Conservation (phyloP, 2,797 vertebrate genomes). For the Sphenopsis melanotis region DNA sequence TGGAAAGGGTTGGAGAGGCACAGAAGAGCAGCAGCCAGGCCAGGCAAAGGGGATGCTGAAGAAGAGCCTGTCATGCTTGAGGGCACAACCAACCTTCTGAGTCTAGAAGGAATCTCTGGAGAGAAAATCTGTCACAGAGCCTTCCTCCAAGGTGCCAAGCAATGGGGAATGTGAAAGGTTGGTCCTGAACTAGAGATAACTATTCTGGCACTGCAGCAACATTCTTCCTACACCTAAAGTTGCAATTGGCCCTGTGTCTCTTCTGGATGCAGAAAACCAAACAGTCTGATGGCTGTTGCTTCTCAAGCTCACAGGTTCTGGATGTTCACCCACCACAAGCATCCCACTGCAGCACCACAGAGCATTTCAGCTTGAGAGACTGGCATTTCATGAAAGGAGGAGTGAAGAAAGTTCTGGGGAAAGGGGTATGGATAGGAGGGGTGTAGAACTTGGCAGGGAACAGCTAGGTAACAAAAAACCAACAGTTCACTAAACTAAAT, state of each 20-base stretch:
- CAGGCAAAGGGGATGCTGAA: background rate
- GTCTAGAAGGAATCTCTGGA: background rate
- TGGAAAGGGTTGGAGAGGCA: background rate
- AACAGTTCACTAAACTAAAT: too few species aligned
- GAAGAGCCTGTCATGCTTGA: accelerated
- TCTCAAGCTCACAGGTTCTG: background rate
- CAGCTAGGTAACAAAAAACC: too few species aligned
- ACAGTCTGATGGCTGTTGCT: background rate
- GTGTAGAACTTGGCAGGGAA: too few species aligned
- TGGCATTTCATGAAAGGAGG: too few species aligned
- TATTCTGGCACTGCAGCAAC: background rate
- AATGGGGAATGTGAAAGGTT: background rate
- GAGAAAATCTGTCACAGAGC: background rate
- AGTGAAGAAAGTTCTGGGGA: too few species aligned
- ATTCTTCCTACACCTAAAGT: background rate
- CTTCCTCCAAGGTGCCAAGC: background rate
- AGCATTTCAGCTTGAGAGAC: background rate
- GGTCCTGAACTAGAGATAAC: background rate
- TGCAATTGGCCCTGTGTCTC: background rate
- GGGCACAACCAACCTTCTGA: accelerated
- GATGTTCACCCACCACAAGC: background rate
- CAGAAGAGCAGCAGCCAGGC: background rate
- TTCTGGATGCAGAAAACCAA: background rate
- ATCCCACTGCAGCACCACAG: background rate
- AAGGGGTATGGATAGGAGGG: too few species aligned